Evolutionary conservation across 2,797 vertebrate genomes (phyloP).

Genomic region (Chloroceryle inda): DNA sequence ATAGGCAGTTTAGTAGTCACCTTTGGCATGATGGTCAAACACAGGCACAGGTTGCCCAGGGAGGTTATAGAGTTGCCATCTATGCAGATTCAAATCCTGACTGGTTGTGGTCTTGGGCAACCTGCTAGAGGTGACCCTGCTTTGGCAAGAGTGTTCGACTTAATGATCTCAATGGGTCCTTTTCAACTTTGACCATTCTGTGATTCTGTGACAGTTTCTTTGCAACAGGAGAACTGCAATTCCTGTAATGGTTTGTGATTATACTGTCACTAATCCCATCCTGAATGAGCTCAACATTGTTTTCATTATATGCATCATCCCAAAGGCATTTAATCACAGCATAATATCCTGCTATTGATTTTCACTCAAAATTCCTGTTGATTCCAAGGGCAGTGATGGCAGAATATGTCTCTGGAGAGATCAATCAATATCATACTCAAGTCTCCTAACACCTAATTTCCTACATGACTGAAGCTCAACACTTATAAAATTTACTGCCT

Average conservation of each 20-base stretch:
- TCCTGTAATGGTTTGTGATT: background rate
- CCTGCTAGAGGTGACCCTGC: background rate
- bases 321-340: background rate
- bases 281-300: background rate
- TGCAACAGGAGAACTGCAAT: background rate
- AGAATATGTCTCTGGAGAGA: background rate
- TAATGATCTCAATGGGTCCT: background rate
- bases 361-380: background rate
- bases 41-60: background rate
- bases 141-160: background rate
- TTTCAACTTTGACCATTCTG: background rate
- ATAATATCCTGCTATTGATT: background rate
- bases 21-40: background rate
- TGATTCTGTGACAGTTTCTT: background rate
- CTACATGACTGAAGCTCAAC: background rate
- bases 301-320: background rate
- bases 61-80: background rate
- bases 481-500: background rate
- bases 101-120: background rate
- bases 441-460: background rate
- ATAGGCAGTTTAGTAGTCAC: background rate
- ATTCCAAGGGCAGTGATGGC: background rate
- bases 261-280: background rate
- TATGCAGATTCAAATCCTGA: background rate
- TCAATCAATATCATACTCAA: background rate